These are phyloP conservation scores for Meloidogyne exigua DNA, from an alignment of 1,140 invertebrate genomes.

Conservation along the genomic window DNA sequence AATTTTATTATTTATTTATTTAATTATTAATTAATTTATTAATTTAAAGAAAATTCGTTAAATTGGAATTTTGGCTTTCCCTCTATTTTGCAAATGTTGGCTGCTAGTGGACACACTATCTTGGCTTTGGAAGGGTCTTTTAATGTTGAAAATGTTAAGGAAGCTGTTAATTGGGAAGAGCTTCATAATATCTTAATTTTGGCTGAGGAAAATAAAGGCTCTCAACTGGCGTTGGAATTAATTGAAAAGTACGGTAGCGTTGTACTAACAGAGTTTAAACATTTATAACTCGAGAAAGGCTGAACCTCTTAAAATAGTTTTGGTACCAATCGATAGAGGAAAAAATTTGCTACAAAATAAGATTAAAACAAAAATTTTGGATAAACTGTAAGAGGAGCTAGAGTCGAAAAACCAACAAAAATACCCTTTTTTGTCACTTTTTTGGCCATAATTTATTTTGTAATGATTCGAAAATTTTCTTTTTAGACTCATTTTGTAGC, in stretches of 20 bases:
- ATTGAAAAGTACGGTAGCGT: neutral
- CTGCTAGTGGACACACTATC: conserved; percentile 34
- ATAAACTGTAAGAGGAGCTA: neutral
- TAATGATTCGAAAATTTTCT: neutral
- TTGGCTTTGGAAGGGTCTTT: conserved; percentile 21
- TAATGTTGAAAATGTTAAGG: neutral
- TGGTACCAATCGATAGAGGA: neutral
- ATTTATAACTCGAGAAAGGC: no score
- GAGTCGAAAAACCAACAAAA: neutral
- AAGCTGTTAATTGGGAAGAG: conserved; percentile 25
- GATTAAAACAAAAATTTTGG: neutral
- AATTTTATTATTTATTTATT: neutral
- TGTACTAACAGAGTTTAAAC: no score
- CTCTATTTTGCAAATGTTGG: conserved; percentile 36
- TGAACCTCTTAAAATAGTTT: neutral
- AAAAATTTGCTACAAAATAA: neutral
- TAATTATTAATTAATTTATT: neutral
- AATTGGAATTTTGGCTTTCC: conserved; percentile 30
- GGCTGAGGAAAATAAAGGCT: neutral
- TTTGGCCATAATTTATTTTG: neutral
- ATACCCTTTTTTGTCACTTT: neutral
- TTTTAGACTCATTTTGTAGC: neutral
- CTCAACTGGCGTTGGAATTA: neutral
- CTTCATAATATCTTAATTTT: conserved; percentile 26
- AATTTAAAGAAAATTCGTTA: conserved; percentile 1